Evolutionary conservation across 2,797 vertebrate genomes (phyloP).

Genomic region (Etheostoma perlongum): DNA sequence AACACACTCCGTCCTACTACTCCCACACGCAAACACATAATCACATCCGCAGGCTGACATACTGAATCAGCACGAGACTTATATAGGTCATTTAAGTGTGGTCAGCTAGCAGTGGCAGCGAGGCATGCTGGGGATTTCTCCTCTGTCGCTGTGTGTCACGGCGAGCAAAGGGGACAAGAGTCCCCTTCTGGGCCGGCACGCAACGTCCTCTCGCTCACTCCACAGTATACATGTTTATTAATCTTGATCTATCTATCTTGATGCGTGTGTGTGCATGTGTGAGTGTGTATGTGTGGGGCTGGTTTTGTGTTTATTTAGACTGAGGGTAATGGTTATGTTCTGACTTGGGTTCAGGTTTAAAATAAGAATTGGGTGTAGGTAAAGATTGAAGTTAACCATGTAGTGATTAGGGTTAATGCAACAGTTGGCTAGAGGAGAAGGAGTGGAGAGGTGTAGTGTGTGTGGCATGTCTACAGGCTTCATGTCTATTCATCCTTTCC

Average conservation of each 20-base stretch:
- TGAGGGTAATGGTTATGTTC: background rate
- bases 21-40: constrained; percentile 19
- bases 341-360: background rate
- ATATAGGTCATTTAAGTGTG: constrained; percentile 70
- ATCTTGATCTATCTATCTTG: background rate
- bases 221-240: constrained; percentile 25
- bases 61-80: constrained; percentile 64
- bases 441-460: background rate
- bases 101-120: constrained; percentile 36
- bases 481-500: constrained; percentile 34
- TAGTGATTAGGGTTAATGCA: background rate
- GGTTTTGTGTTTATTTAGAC: background rate
- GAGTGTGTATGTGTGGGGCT: background rate
- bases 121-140: constrained; percentile 61
- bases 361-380: background rate
- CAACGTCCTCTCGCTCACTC: constrained; percentile 41
- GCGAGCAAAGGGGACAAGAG: constrained; percentile 38
- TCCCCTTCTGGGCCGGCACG: constrained; percentile 46
- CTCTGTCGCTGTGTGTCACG: constrained; percentile 26
- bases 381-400: background rate
- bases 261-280: background rate
- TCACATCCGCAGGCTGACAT: constrained; percentile 48
- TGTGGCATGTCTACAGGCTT: constrained; percentile 24
- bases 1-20: background rate
- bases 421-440: background rate